These are phyloP conservation scores for Bellardia bayeri DNA, from an alignment of 2,888 invertebrate species.

Conservation along the genomic window DNA sequence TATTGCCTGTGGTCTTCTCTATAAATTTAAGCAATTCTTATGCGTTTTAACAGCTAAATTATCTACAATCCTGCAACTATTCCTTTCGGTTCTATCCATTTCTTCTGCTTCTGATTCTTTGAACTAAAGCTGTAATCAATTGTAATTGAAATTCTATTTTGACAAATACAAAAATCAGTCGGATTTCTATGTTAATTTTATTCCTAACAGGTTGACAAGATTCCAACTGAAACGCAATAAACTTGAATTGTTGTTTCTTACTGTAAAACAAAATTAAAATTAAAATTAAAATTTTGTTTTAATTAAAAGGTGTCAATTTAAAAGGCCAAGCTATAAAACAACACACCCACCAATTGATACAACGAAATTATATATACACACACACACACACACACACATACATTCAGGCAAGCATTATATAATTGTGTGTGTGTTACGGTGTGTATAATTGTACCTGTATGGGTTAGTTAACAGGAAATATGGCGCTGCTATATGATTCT, in stretches of 20 bases:
- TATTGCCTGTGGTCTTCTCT: background rate
- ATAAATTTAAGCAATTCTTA: background rate
- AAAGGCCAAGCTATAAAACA: slow-evolving; percentile 45
- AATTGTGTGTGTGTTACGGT: background rate
- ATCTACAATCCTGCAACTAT: background rate
- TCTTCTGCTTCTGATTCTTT: background rate
- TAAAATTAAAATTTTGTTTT: slow-evolving; percentile 18
- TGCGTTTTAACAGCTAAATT: background rate
- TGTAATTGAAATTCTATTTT: slow-evolving; percentile 12
- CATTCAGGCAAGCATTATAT: background rate
- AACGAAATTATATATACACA: slow-evolving; percentile 37
- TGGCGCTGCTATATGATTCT: slow-evolving; percentile 62
- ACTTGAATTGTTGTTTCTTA: slow-evolving; percentile 48
- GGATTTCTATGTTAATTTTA: slow-evolving; percentile 60
- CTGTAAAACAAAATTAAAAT: background rate
- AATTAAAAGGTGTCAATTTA: slow-evolving; percentile 67
- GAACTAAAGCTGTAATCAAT: background rate
- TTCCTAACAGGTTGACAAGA: slow-evolving; percentile 56
- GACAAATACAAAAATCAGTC: slow-evolving; percentile 36
- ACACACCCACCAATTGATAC: slow-evolving; percentile 41
- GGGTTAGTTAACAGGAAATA: slow-evolving; percentile 41
- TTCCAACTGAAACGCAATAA: slow-evolving; percentile 23
- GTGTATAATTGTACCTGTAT: background rate
- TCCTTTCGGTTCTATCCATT: background rate
- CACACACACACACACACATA: slow-evolving; percentile 21